Percentiles rank a stretch among this genome's conserved stretches.
Conservation (phyloP, 2,113 vertebrate genomes). For the Dasyornis broadbenti region DNA sequence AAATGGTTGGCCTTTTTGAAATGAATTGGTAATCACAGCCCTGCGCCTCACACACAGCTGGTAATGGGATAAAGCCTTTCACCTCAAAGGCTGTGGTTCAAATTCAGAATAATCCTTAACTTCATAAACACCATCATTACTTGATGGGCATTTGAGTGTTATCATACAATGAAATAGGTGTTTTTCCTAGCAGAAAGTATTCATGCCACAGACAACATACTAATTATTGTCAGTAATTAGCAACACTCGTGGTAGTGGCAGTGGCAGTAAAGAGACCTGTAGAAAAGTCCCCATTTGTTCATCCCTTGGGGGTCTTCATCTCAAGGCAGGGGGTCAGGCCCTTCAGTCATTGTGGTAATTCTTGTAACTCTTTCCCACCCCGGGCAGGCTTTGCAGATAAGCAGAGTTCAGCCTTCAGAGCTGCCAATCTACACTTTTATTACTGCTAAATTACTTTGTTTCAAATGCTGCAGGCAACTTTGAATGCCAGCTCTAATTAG, state of each 20-base stretch:
- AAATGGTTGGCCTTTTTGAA: constrained; percentile 27
- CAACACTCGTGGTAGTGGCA: constrained; percentile 16
- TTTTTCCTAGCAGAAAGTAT: neutral
- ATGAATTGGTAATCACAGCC: constrained; percentile 38
- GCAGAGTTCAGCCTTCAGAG: constrained; percentile 16
- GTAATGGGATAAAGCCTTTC: constrained; percentile 29
- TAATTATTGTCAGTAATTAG: constrained; percentile 51
- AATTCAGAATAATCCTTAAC: constrained; percentile 5
- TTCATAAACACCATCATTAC: neutral
- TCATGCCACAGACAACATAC: constrained; percentile 9
- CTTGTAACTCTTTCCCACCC: neutral
- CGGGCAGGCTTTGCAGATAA: neutral
- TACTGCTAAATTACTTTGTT: constrained; percentile 62
- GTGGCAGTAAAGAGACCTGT: neutral
- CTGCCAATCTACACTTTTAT: constrained; percentile 64
- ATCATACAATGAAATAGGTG: neutral
- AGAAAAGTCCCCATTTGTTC: constrained; percentile 43
- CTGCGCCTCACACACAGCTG: neutral
- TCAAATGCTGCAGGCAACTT: constrained; percentile 60
- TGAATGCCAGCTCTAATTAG: constrained; percentile 58
- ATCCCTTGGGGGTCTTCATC: constrained; percentile 14
- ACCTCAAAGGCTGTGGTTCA: neutral
- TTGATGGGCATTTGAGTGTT: neutral
- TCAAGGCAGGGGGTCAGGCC: constrained; percentile 39
- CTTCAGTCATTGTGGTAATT: neutral